Evolutionary conservation across 1,140 invertebrate genomes (phyloP).

Genomic region (Zaprionus tsacasi): DNA sequence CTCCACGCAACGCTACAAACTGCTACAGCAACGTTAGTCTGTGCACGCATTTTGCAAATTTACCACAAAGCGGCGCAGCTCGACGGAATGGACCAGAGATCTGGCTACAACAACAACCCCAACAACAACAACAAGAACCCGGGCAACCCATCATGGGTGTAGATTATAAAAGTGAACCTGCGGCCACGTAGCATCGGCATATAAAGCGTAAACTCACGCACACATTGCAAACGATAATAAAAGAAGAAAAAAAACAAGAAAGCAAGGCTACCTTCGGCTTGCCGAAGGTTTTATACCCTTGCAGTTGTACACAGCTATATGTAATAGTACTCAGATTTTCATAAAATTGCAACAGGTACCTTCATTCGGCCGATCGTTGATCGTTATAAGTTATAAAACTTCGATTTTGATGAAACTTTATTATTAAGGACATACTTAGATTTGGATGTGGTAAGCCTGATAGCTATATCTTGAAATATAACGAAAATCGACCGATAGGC

Average conservation of each 20-base stretch:
- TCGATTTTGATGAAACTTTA: too few relatives aligned
- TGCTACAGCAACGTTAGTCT: constrained; percentile 51
- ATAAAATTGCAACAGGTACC: too few relatives aligned
- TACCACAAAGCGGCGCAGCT: constrained; percentile 63
- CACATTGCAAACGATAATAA: constrained; percentile 52
- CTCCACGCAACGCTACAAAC: constrained; percentile 34
- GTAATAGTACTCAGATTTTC: too few relatives aligned
- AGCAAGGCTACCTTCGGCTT: too few relatives aligned
- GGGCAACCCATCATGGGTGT: constrained; percentile 27
- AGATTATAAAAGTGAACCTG: constrained; percentile 76
- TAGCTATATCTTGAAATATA: too few relatives aligned
- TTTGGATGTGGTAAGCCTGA: too few relatives aligned
- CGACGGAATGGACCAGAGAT: neutral
- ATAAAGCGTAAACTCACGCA: constrained; percentile 78
- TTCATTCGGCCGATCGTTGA: too few relatives aligned
- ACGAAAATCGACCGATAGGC: too few relatives aligned
- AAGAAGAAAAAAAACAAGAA: constrained; percentile 28
- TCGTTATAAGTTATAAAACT: too few relatives aligned
- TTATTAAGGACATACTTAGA: too few relatives aligned
- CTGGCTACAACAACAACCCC: constrained; percentile 7
- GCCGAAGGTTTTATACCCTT: too few relatives aligned
- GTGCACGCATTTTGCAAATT: constrained; percentile 81
- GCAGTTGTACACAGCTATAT: too few relatives aligned
- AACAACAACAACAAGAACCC: neutral
- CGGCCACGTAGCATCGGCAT: constrained; percentile 68